A percentile compares a stretch with the other conserved stretches of the same genome.
These are phyloP conservation scores for Mechanitis messenoides DNA, from an alignment of 2,888 invertebrate genomes.

Conservation along the genomic window DNA sequence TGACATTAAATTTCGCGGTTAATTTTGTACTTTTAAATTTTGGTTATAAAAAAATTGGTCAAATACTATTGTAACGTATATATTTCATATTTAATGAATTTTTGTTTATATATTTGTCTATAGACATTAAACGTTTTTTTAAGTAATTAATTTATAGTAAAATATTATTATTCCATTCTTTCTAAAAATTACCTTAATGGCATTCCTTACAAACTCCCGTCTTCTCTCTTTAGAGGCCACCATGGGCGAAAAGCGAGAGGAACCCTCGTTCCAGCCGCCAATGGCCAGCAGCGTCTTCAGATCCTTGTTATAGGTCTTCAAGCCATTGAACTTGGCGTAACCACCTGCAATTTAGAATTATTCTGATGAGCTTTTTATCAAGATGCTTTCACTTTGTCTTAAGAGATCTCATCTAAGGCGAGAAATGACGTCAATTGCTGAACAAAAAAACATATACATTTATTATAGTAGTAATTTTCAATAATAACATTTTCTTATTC, in stretches of 20 bases:
- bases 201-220: constrained; percentile 88
- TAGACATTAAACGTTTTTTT: too few species aligned
- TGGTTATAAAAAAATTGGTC: too few species aligned
- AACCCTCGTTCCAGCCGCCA: constrained; percentile 96
- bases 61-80: too few species aligned
- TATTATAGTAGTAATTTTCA: too few species aligned
- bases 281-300: constrained; percentile 93
- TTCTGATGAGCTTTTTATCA: constrained; percentile 1
- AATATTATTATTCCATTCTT: background rate
- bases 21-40: too few species aligned
- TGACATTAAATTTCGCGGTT: too few species aligned
- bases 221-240: constrained; percentile 86
- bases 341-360: constrained; percentile 79
- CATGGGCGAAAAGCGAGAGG: constrained; percentile 89
- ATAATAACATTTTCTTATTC: too few species aligned
- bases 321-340: constrained; percentile 93
- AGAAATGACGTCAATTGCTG: too few species aligned
- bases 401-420: too few species aligned
- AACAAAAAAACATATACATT: too few species aligned
- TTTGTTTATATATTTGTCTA: too few species aligned
- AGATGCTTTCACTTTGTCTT: background rate
- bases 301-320: constrained; percentile 94
- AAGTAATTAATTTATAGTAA: background rate
- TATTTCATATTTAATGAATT: too few species aligned
- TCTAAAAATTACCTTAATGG: constrained; percentile 79